Base-by-base conservation (phyloP, 2,113 vertebrate genomes). In the Cygnus atratus region DNA sequence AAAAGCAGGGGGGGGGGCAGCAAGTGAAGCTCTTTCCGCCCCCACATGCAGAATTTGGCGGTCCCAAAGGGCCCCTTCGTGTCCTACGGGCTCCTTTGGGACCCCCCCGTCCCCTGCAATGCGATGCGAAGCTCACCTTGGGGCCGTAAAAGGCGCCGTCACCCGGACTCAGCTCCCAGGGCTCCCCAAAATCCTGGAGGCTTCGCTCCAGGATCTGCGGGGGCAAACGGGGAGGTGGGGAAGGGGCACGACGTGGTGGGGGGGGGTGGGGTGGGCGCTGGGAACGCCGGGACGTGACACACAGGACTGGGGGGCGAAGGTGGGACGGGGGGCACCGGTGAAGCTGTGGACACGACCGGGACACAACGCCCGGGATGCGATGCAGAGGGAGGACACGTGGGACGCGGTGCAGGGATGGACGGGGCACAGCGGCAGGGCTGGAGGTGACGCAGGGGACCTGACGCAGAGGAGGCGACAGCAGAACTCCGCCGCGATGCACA, bases 131-230 rank as follows among this genome's bases (percentile, higher is more conserved):
- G 58, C 94, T 97, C 79, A 99, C 99, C 98, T 99, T 99, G 67
- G 99, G 99, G n/a, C 99, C 99, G 3, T 99, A 99, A 96, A 99
- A 99, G 15, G 99, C 99, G 1, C 99, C 99, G 2, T 99, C 99
- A 44, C 98, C 99, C 1, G 98, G 98, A 46, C 97, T 99, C 76
- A 99, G 81, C 73, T 99, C 98, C 99, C 99, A 99, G 13, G 93
- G 97, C 90, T 98, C 98, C 19, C 98, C 98, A 37, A 99, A 99
- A 15, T 97, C 96, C 83, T 96, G 95, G 81, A 99, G 97, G 95
- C 99, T 98, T 65, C 66, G 98, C n/a, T 99, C 97, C 91, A 99
- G 91, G 37, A 37, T 37, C 99, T 99, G 88, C 9, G 20, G 44
- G 41, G 58, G 39, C 8, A n/a, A 13, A 90, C 2, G 18, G 96